Evolutionary conservation across 2,797 vertebrate species (phyloP), one percentile per base, ranked within the genome.

Genomic region (Acipenser oxyrinchus): DNA sequence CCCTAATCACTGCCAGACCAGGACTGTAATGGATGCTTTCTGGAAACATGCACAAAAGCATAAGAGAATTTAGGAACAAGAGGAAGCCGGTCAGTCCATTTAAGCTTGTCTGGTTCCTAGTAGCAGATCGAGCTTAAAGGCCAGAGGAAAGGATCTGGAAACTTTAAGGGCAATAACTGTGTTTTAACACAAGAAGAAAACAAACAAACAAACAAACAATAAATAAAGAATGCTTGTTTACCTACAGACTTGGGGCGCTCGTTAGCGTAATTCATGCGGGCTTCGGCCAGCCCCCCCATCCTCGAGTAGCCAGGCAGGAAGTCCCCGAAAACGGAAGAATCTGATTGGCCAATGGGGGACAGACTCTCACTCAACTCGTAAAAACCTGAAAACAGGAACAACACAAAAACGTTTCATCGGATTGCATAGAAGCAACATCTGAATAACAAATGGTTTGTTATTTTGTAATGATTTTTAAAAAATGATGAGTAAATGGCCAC

Each of bases 201-300:
- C 23, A 37, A 37, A 37, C 23, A 37, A 37, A 37, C 23, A 37
- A 37, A 37, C 23, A 37, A 37, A 37, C 23, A 37, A 37, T 37
- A 37, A 37, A 37, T 37, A 37, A 37, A 23, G 50, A 49, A 63
- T 49, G 62, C 67, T 61, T 62, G 68, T 79, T 84, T 73, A 90
- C 88, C 84, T 73, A 84, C 71, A 52, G 86, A 87, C 74, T 86
- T 88, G 71, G 83, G 81, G 65, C 87, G 86, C 75, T 90, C 84
- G 1, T 72, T 83, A 59, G 85, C 79, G 67, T 83, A 87, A 70
- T 80, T 79, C 55, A 78, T 71, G 12, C 82, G 78, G 12, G 82
- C 76, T 6, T 83, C 82, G 0, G 77, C 76, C 49, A 78, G 75
- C 57, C 80, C 74, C 64, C 84, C 73, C 6, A 76, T 75, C 66